phyloP scores from a whole-genome alignment of 2,797 vertebrate species.

The Euphonia xanthogaster region DNA sequence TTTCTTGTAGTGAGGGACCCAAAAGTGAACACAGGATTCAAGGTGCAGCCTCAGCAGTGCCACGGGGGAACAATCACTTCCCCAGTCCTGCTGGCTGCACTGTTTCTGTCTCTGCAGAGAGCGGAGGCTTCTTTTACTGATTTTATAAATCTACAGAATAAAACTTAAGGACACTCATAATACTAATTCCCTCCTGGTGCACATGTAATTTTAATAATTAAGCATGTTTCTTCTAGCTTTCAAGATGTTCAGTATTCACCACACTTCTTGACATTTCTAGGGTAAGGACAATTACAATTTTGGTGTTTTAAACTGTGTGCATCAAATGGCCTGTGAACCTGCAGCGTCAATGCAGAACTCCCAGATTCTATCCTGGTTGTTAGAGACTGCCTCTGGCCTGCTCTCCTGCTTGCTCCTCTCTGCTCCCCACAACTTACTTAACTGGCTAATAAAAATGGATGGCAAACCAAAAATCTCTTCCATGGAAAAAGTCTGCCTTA shows the following conservation, averaged over 20 bases:
- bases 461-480: neutral
- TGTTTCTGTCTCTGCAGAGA: neutral
- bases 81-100: neutral
- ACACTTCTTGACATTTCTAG: neutral
- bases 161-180: neutral
- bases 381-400: neutral
- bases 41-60: neutral
- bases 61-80: neutral
- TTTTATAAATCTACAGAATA: neutral
- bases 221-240: neutral
- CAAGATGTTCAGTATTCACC: neutral
- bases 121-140: fast-evolving
- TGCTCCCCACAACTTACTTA: neutral
- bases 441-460: neutral
- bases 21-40: neutral
- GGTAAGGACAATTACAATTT: neutral
- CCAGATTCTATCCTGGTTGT: neutral
- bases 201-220: neutral
- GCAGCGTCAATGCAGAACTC: neutral
- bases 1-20: neutral
- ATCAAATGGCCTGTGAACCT: neutral
- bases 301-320: neutral
- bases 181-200: neutral
- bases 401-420: neutral
- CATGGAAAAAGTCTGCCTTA: neutral